Percentiles rank a stretch among this genome's conserved stretches.
These are phyloP conservation scores for Odocoileus hemionus DNA, from an alignment of 2,113 vertebrate genomes.

Conservation along the genomic window DNA sequence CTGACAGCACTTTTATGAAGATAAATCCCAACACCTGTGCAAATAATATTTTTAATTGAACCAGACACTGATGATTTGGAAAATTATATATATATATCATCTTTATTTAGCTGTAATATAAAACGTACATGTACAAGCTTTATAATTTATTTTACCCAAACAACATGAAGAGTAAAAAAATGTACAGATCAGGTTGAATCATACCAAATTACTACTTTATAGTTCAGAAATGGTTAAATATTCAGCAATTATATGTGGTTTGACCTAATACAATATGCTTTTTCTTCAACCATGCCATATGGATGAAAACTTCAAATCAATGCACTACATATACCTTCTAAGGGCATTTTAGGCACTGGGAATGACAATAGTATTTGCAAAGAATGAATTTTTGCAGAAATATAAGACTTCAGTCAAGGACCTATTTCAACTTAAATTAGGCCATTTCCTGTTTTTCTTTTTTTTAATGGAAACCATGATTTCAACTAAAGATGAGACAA, in stretches of 20 bases:
- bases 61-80: background rate
- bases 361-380: conserved; percentile 18
- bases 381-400: background rate
- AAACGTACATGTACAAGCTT: background rate
- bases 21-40: conserved; percentile 1
- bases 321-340: background rate
- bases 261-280: conserved; percentile 24
- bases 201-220: background rate
- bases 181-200: background rate
- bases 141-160: background rate
- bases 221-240: background rate
- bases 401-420: background rate
- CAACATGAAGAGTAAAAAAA: background rate
- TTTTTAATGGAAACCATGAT: conserved; percentile 32
- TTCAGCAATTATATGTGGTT: background rate
- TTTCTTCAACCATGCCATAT: conserved; percentile 11
- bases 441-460: background rate
- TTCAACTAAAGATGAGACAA: conserved; percentile 29
- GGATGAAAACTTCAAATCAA: conserved; percentile 25
- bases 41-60: conserved; percentile 47
- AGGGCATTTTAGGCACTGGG: background rate
- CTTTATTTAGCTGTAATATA: conserved; percentile 27
- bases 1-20: background rate
- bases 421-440: conserved; percentile 47
- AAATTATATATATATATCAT: background rate